Base-by-base conservation (phyloP, 2,888 invertebrate species). In the Euzetes globulus region DNA sequence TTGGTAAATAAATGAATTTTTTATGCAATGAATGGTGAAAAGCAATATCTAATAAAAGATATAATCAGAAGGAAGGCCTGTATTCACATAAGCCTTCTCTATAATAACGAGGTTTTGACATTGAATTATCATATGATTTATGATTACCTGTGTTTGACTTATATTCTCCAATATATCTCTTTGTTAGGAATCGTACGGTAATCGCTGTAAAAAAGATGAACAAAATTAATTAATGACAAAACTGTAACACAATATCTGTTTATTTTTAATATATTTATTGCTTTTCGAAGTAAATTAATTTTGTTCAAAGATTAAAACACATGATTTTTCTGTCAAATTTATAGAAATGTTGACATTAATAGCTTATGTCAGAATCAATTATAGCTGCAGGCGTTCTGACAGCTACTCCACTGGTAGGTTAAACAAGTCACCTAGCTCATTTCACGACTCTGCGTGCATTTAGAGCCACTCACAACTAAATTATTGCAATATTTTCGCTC, bases 121-220 rank as follows among this genome's bases (percentile, higher is more conserved):
- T 6, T 17, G 58, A 58, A 22, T 58, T 58, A 58, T 29, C 27
- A 58, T 15, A 52, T 3, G 45, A 52, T 27, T 17, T 27, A 58
- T 41, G 19, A 63, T 76, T 74, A 77, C 78, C 78, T 75, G 75
- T 76, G 55, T 75, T 78, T 52, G 90, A 90, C 84, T 90, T 90
- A 85, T 90, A 90, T 86, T 90, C 90, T 79, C 90, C 90, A 81
- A 90, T 90, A 83, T 90, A 90, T 80, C 90, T 86, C 84, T 89
- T 89, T 77, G 90, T 90, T 80, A 90, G 85, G 84, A 90, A 90
- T 81, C 90, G 87, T 81, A 77, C 75, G 25, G 72, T 72, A 11
- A 75, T 72, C 15, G 75, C 75, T 75, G 52, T 52, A n/a, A 47
- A 37, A 41, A 7, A 27, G 17, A 3, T 29, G 27, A 58, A 50